These are phyloP conservation scores for Hyposmocoma kahamanoa DNA, from an alignment of 1,140 invertebrate genomes.

Conservation along the genomic window DNA sequence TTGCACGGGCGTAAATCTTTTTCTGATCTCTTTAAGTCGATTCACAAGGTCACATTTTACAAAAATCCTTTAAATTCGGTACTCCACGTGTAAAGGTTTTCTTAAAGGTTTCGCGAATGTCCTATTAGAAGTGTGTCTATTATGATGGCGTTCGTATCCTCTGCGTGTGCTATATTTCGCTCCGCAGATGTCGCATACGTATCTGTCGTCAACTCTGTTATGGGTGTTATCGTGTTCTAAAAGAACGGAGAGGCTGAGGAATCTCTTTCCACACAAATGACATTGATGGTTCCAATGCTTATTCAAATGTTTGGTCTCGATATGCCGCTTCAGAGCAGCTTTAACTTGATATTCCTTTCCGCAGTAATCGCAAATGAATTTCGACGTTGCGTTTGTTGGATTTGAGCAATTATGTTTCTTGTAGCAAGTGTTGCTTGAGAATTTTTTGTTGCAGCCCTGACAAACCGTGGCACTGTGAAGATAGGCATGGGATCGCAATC, in stretches of 20 bases:
- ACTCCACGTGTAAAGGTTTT: too few relatives aligned
- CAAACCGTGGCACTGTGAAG: slow-evolving; percentile 16
- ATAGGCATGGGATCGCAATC: slow-evolving; percentile 11
- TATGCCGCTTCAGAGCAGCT: slow-evolving; percentile 20
- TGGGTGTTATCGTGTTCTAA: slow-evolving; percentile 30
- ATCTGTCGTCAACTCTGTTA: slow-evolving; percentile 20
- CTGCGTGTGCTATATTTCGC: slow-evolving; percentile 23
- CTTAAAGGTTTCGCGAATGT: too few relatives aligned
- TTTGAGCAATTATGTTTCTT: slow-evolving; percentile 14
- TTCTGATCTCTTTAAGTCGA: too few relatives aligned
- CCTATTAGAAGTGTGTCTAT: too few relatives aligned
- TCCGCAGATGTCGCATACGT: slow-evolving; percentile 21
- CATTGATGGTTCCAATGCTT: slow-evolving; percentile 19
- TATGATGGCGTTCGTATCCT: slow-evolving; percentile 25
- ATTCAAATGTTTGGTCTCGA: slow-evolving; percentile 15
- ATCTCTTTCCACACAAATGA: slow-evolving; percentile 26
- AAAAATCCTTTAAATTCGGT: too few relatives aligned
- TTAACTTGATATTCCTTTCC: slow-evolving; percentile 18
- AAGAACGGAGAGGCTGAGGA: slow-evolving; percentile 8
- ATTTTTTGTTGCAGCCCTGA: slow-evolving; percentile 15
- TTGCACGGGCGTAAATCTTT: too few relatives aligned
- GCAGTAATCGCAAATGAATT: slow-evolving; percentile 31
- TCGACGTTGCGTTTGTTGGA: background rate
- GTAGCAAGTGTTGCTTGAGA: slow-evolving; percentile 20
- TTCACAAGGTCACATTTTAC: too few relatives aligned